These are phyloP conservation scores for Sarcophilus harrisii DNA, from an alignment of 2,797 vertebrate species.

Conservation along the genomic window DNA sequence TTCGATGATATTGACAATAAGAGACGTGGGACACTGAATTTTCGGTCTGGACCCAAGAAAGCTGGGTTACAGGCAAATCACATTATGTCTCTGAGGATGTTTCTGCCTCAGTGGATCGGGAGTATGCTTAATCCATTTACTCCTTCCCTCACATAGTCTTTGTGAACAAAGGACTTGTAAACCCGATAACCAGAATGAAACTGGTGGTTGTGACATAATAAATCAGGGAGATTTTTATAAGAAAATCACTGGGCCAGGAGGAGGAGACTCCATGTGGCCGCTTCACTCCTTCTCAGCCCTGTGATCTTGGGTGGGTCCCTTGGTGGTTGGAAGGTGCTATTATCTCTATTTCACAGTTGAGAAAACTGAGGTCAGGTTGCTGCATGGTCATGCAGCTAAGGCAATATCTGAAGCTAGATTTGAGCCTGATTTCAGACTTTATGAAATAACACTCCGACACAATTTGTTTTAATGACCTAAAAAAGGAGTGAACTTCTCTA, in stretches of 20 bases:
- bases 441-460: neutral
- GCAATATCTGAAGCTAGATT: neutral
- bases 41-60: neutral
- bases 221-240: neutral
- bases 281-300: neutral
- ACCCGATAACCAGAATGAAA: neutral
- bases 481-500: neutral
- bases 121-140: neutral
- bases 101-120: neutral
- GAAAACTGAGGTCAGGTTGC: neutral
- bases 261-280: neutral
- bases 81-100: neutral
- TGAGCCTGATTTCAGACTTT: neutral
- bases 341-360: neutral
- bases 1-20: neutral
- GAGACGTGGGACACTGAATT: neutral
- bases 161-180: neutral
- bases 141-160: neutral
- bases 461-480: neutral
- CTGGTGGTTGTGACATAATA: neutral
- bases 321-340: neutral
- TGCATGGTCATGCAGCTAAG: no score
- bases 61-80: neutral
- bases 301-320: neutral
- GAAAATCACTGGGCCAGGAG: neutral